These are phyloP conservation scores for Bemisia tabaci DNA, from an alignment of 1,140 invertebrate genomes.

Conservation along the genomic window DNA sequence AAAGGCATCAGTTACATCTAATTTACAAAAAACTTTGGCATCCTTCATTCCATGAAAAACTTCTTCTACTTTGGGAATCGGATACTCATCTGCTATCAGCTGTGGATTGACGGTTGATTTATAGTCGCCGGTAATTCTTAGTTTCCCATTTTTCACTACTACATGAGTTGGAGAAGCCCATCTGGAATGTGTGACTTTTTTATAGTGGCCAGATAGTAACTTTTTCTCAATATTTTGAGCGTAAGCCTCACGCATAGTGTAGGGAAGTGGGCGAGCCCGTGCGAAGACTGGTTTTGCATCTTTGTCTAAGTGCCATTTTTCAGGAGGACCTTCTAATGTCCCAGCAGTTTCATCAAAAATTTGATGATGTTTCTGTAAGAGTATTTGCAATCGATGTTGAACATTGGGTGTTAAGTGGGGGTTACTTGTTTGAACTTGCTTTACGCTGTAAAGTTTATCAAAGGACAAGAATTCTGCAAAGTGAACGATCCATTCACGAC, in stretches of 20 bases:
- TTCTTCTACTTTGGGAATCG: slow-evolving; percentile 14
- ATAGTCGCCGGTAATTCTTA: slow-evolving; percentile 37
- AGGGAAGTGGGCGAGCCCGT: slow-evolving; percentile 25
- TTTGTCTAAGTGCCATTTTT: no score
- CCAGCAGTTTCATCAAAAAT: no score
- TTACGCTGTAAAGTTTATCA: no score
- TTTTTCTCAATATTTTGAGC: slow-evolving; percentile 15
- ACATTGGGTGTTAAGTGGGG: no score
- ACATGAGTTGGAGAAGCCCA: slow-evolving; percentile 38
- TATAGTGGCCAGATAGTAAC: slow-evolving; percentile 15
- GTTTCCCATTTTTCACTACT: slow-evolving; percentile 33
- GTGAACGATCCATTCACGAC: no score
- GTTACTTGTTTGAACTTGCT: no score
- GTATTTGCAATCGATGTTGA: no score
- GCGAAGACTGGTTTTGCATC: slow-evolving; percentile 22
- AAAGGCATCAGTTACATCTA: slow-evolving; percentile 25
- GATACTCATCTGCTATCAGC: slow-evolving; percentile 12
- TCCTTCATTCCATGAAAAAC: slow-evolving; percentile 18
- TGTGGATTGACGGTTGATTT: slow-evolving; percentile 30
- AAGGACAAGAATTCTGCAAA: no score
- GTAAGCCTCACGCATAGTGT: slow-evolving; percentile 18
- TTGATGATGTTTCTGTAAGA: no score
- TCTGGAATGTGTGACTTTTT: slow-evolving; percentile 27
- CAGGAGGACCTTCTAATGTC: no score
- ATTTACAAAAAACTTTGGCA: slow-evolving; percentile 21